phyloP scores from a whole-genome alignment of 2,113 vertebrate genomes.

The Channa argus region DNA sequence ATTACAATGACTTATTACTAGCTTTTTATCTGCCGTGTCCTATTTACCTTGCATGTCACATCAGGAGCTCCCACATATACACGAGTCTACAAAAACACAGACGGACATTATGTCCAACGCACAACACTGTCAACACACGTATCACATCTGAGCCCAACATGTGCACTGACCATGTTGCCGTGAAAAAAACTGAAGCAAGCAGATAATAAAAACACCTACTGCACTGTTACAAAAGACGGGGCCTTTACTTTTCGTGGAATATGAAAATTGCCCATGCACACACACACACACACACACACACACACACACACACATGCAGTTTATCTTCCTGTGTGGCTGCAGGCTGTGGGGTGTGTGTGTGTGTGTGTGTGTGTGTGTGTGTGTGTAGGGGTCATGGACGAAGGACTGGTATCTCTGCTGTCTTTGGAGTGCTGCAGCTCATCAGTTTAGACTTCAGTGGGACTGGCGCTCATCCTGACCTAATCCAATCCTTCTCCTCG shows the following conservation, averaged over 20 bases:
- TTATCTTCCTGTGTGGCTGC: constrained; percentile 71
- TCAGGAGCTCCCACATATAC: constrained; percentile 10
- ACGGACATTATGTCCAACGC: too few relatives aligned
- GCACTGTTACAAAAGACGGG: background rate
- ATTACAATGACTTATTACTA: constrained; percentile 37
- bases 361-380: too few relatives aligned
- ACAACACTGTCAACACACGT: too few relatives aligned
- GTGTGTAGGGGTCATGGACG: constrained; percentile 62
- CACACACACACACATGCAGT: constrained; percentile 28
- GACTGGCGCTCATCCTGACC: constrained; percentile 73
- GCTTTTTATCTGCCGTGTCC: constrained; percentile 30
- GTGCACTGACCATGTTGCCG: too few relatives aligned
- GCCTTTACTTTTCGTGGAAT: background rate
- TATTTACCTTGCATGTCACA: constrained; percentile 20
- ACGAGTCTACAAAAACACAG: too few relatives aligned
- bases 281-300: constrained; percentile 10
- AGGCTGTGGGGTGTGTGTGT: constrained; percentile 44
- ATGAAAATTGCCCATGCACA: constrained; percentile 16
- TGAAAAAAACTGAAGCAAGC: background rate
- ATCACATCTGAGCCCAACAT: too few relatives aligned
- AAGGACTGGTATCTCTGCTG: constrained; percentile 76
- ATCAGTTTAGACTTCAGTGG: constrained; percentile 81
- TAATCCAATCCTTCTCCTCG: constrained; percentile 80
- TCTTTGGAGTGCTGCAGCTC: constrained; percentile 80
- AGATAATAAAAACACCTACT: background rate